Base-by-base conservation (phyloP, 2,888 invertebrate species). In the Pterobdella sp. region DNA sequence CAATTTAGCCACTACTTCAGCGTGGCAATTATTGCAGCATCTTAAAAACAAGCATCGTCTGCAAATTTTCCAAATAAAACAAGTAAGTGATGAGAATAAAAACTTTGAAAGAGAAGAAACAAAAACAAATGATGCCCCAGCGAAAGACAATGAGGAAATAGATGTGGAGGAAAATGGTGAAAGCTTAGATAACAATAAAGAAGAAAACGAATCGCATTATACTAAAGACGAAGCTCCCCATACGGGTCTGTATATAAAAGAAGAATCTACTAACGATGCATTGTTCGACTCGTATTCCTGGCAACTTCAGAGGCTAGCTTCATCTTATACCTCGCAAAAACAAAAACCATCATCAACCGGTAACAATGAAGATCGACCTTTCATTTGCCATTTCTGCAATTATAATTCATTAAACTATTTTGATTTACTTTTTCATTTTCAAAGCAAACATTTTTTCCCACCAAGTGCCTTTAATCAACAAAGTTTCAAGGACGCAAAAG, bases 21-120 rank as follows among this genome's bases (percentile, higher is more conserved):
- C 71, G 10, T 71, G 71, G 71, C 34, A 63, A 32, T 52, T 71
- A 29, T 31, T 71, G 35, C 71, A 35, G 35, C 71, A 71, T 34
- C 22, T 71, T 34, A 52, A 71, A 36, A 29, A 36, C n/a, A 26
- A n/a, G 31, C 71, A 71, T 56, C 32, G 56, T 14, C 34, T 71
- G n/a, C 29, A 60, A 2, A 71, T 71, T 35, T 71, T 35, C 71
- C 52, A 60, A 52, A 71, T 0, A 10, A 22, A 56, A 22, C 60
- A 56, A 22, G 60, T 26, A 56, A 56, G 18, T 3, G 10, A 42
- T 14, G 22, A 42, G n/a, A n/a, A n/a, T n/a, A n/a, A n/a, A n/a
- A n/a, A n/a, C n/a, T n/a, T n/a, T n/a, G n/a, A n/a, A n/a, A n/a
- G n/a, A n/a, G 60, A 56, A 26, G 60, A 56, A 56, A n/a, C n/a